phyloP scores from a whole-genome alignment of 2,797 vertebrate species.

The Alcedo atthis region DNA sequence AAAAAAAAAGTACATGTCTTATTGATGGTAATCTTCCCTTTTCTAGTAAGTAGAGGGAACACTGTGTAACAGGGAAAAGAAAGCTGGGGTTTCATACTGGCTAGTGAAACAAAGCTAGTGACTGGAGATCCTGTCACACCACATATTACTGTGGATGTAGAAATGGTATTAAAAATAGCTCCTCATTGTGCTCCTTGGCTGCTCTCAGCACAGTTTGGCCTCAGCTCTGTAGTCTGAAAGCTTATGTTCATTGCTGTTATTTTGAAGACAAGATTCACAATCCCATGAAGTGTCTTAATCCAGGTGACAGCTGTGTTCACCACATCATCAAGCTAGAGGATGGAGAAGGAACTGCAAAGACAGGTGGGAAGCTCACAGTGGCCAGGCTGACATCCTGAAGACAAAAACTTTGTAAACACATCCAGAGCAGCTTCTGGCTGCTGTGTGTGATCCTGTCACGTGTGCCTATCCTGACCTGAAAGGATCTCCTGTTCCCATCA shows the following conservation, averaged over 20 bases:
- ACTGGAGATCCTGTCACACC: neutral
- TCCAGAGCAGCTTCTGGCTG: neutral
- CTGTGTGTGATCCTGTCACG: rapidly evolving
- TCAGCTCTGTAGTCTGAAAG: neutral
- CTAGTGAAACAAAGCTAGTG: neutral
- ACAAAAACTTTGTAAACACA: neutral
- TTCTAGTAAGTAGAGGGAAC: neutral
- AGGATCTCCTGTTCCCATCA: neutral
- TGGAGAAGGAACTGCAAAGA: neutral
- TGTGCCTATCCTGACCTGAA: neutral
- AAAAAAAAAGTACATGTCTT: neutral
- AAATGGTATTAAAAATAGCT: conserved; percentile 21
- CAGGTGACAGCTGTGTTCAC: neutral
- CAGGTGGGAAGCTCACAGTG: rapidly evolving
- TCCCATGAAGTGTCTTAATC: neutral
- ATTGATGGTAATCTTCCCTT: neutral
- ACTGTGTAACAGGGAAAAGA: neutral
- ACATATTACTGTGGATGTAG: neutral
- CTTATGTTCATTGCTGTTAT: neutral
- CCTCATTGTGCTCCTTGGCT: neutral
- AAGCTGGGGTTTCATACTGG: neutral
- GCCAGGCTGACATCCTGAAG: neutral
- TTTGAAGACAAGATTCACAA: neutral
- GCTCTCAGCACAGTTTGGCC: neutral
- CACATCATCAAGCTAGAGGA: neutral